These are phyloP conservation scores for Hirtodrosophila trivittata DNA, from an alignment of 2,888 invertebrate species.

Conservation along the genomic window DNA sequence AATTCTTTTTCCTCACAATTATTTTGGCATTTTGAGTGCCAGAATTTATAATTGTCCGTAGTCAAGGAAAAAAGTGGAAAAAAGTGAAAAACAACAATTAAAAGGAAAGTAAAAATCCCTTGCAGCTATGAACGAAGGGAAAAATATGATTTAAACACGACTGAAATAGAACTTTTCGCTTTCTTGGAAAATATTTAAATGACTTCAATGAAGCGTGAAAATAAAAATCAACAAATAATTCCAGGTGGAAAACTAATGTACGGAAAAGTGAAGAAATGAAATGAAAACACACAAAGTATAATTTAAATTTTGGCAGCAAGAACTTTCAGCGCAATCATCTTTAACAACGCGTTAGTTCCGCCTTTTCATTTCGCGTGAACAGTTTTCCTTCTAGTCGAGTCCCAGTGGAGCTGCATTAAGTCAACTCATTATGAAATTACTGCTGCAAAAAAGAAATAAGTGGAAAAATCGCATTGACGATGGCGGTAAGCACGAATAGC, in stretches of 20 bases:
- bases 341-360: conserved; percentile 35
- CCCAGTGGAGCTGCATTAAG: conserved; percentile 66
- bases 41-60: conserved; percentile 53
- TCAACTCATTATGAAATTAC: conserved; percentile 78
- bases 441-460: conserved; percentile 34
- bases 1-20: conserved; percentile 48
- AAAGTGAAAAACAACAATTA: conserved; percentile 21
- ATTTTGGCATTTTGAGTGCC: conserved; percentile 56
- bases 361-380: conserved; percentile 55
- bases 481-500: conserved; percentile 53
- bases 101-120: conserved; percentile 29
- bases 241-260: conserved; percentile 28
- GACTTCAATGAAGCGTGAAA: conserved; percentile 40
- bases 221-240: conserved; percentile 46
- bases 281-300: conserved; percentile 18
- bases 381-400: conserved; percentile 43
- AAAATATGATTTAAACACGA: conserved; percentile 49
- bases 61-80: conserved; percentile 20
- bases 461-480: conserved; percentile 32
- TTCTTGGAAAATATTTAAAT: conserved; percentile 38
- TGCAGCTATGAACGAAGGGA: conserved; percentile 36
- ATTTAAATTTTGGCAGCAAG: conserved; percentile 17
- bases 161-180: conserved; percentile 14
- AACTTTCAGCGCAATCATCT: conserved; percentile 14
- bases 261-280: conserved; percentile 15